Evolutionary conservation across 2,888 invertebrate species (phyloP).

Genomic region (Prenolepis imparis): DNA sequence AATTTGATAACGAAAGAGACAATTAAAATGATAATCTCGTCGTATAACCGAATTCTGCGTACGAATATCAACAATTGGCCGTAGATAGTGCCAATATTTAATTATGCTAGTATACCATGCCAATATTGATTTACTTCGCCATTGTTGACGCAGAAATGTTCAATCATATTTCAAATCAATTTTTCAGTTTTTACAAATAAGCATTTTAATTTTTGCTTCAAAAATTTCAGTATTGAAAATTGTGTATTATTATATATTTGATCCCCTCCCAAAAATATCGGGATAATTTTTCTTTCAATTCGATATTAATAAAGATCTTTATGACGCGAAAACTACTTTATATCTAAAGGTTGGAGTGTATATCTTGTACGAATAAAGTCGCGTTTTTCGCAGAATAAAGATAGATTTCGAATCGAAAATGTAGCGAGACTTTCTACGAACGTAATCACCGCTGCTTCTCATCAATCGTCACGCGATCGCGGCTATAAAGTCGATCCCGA

Average conservation of each 20-base stretch:
- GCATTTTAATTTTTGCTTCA: neutral
- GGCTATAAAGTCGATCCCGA: neutral
- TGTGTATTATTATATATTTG: neutral
- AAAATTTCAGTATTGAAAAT: neutral
- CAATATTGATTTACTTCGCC: conserved; percentile 45
- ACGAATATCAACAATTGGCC: conserved; percentile 47
- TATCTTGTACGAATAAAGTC: neutral
- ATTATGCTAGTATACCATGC: conserved; percentile 35
- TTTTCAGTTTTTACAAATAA: conserved; percentile 1
- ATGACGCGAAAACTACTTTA: no score
- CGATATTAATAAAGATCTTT: neutral
- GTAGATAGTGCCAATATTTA: conserved; percentile 36
- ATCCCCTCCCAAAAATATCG: neutral
- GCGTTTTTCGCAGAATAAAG: neutral
- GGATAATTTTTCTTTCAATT: neutral
- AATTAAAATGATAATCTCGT: conserved; percentile 55
- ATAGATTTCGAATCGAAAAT: neutral
- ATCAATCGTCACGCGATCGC: neutral
- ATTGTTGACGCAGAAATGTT: conserved; percentile 19
- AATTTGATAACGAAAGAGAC: conserved; percentile 46
- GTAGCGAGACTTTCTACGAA: neutral
- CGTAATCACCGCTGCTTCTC: neutral
- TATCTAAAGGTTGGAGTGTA: neutral
- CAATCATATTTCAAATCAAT: conserved; percentile 10
- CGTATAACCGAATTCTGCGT: conserved; percentile 40